Evolutionary conservation across 2,113 vertebrate species (phyloP).

Genomic region (Clarias gariepinus): DNA sequence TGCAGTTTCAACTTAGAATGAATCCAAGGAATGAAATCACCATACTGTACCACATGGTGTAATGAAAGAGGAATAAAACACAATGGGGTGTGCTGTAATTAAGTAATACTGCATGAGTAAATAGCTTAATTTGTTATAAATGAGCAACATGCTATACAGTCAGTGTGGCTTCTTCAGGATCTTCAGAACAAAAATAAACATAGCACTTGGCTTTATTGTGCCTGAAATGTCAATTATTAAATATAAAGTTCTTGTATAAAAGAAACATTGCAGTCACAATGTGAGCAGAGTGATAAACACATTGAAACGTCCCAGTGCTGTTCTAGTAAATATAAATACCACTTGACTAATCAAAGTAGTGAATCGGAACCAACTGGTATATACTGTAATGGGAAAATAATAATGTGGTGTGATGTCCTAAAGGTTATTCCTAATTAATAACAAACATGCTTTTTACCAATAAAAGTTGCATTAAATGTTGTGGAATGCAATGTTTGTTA

Average conservation of each 20-base stretch:
- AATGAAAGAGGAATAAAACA: neutral
- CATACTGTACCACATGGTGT: neutral
- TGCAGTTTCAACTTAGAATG: neutral
- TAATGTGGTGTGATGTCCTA: neutral
- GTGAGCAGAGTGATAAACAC: neutral
- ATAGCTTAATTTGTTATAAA: neutral
- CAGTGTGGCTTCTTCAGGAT: neutral
- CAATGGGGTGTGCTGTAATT: neutral
- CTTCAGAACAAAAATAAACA: neutral
- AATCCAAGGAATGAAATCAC: neutral
- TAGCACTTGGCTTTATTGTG: neutral
- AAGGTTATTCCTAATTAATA: neutral
- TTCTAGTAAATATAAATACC: neutral
- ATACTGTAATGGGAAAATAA: neutral
- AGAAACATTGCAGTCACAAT: neutral
- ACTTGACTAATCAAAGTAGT: neutral
- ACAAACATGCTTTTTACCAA: neutral
- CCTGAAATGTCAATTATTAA: neutral
- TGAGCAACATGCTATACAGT: neutral
- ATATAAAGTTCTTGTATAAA: neutral
- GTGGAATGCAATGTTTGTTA: neutral
- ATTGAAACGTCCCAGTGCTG: neutral
- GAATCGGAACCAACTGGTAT: neutral
- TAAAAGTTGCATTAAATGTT: neutral
- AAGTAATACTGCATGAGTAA: neutral